These are phyloP conservation scores for Lontra canadensis DNA, from an alignment of 2,113 vertebrate genomes.

Conservation along the genomic window DNA sequence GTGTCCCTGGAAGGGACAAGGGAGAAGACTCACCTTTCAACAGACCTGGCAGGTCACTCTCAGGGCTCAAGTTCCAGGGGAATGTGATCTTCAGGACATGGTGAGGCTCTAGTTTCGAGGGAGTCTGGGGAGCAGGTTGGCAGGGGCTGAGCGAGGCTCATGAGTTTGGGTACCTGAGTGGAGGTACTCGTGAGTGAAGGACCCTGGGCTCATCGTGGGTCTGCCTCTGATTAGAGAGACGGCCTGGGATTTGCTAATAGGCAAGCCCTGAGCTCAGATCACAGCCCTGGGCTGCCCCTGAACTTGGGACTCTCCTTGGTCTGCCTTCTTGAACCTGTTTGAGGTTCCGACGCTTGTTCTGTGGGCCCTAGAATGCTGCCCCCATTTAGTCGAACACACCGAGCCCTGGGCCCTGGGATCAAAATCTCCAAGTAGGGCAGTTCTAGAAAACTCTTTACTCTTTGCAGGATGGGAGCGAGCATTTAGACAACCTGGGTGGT, in stretches of 20 bases:
- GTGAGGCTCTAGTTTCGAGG: not conserved
- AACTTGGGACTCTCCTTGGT: not conserved
- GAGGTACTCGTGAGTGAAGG: not conserved
- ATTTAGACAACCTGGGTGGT: not conserved
- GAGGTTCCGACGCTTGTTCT: not conserved
- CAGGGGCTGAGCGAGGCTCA: not conserved
- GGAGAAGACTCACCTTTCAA: constrained; percentile 29
- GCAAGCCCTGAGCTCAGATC: not conserved
- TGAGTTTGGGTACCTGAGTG: not conserved
- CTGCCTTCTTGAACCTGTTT: not conserved
- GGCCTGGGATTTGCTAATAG: not conserved
- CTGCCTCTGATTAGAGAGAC: not conserved
- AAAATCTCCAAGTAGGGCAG: not conserved
- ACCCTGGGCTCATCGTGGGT: not conserved
- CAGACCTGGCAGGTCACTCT: not conserved
- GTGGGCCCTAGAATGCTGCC: not conserved
- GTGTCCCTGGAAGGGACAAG: not conserved
- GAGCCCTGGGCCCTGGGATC: not conserved
- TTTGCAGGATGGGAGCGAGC: not conserved
- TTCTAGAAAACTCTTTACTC: not conserved
- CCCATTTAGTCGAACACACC: not conserved
- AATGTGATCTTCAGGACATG: not conserved
- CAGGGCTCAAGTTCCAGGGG: not conserved
- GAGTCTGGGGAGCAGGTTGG: not conserved
- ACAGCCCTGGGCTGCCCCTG: not conserved